Conservation (phyloP, 2,113 vertebrate genomes). For the Pithys albifrons region DNA sequence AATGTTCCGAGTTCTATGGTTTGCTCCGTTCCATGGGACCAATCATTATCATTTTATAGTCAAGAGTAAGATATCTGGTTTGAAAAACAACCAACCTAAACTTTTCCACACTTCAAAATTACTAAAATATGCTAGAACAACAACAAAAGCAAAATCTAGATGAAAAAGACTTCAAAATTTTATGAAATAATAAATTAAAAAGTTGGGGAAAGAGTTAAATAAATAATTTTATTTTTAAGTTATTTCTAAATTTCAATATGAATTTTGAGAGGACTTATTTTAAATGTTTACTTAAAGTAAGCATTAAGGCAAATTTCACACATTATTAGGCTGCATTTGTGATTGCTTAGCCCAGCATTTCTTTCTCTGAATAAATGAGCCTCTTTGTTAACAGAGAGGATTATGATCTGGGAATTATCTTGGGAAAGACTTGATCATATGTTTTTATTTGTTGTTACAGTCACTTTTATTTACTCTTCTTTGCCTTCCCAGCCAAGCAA, state of each 20-base stretch:
- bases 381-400: background rate
- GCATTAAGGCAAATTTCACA: background rate
- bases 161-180: background rate
- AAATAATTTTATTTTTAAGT: background rate
- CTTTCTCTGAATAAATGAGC: background rate
- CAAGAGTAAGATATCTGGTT: background rate
- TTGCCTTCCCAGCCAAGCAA: background rate
- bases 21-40: background rate
- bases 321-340: background rate
- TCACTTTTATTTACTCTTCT: background rate
- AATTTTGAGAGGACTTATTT: background rate
- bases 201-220: background rate
- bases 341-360: background rate
- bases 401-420: background rate
- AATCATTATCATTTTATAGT: background rate
- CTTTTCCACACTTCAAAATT: background rate
- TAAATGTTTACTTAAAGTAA: background rate
- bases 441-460: background rate
- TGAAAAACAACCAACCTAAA: background rate
- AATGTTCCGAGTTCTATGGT: background rate
- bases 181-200: background rate
- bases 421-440: background rate
- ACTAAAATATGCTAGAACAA: background rate
- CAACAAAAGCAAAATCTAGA: background rate
- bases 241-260: background rate